phyloP scores from a whole-genome alignment of 2,888 invertebrate genomes.

The Heliconius ethilla region DNA sequence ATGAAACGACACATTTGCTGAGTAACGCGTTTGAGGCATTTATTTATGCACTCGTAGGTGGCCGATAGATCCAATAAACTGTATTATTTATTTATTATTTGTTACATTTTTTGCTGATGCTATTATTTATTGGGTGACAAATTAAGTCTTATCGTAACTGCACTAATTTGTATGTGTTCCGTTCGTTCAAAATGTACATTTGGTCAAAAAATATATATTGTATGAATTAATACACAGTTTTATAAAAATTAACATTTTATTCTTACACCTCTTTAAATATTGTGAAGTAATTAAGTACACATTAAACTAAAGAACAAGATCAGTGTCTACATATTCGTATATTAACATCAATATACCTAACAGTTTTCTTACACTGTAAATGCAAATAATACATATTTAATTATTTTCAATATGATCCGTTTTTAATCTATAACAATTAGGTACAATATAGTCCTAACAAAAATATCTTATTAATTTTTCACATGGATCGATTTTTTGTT shows the following conservation, averaged over 20 bases:
- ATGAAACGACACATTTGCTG: too few relatives aligned
- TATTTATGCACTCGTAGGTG: too few relatives aligned
- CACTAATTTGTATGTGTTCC: too few relatives aligned
- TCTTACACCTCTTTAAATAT: slow-evolving; percentile 29
- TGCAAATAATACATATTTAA: slow-evolving; percentile 32
- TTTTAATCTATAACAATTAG: slow-evolving; percentile 24
- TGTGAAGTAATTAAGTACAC: slow-evolving; percentile 35
- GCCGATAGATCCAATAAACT: too few relatives aligned
- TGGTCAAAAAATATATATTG: too few relatives aligned
- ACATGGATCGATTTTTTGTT: slow-evolving; percentile 9
- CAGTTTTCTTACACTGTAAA: slow-evolving; percentile 32
- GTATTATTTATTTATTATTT: too few relatives aligned
- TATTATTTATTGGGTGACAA: too few relatives aligned
- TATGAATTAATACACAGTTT: not conserved
- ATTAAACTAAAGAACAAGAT: slow-evolving; percentile 34
- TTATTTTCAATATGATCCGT: slow-evolving; percentile 11
- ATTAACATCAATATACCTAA: slow-evolving; percentile 36
- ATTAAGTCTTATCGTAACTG: too few relatives aligned
- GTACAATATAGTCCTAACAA: slow-evolving; percentile 38
- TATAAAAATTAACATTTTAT: slow-evolving; percentile 46
- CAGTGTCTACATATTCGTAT: slow-evolving; percentile 28
- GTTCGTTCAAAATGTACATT: too few relatives aligned
- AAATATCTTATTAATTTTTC: slow-evolving; percentile 33
- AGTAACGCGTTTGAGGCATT: too few relatives aligned
- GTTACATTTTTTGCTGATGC: too few relatives aligned